Evolutionary conservation across 2,113 vertebrate species (phyloP), one percentile per base, ranked within the genome.

Genomic region (Datnioides undecimradiatus): DNA sequence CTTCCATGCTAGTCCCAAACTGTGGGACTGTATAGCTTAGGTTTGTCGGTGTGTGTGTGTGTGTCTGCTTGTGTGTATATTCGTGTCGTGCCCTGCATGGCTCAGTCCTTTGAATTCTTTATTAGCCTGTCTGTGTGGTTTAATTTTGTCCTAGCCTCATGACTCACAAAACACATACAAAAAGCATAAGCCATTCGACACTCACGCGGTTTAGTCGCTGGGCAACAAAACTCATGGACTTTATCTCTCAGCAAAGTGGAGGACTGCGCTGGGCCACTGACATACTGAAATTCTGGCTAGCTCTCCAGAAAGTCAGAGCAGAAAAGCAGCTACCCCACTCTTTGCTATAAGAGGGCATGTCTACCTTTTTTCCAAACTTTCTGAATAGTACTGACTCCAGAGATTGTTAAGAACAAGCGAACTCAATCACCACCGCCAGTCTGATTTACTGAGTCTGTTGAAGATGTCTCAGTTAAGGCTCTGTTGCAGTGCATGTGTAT

Each of bases 41-140:
- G n/a, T n/a, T 29, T 54, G 41, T 58, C 8, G 16, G 33, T 46
- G 41, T 52, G 31, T 55, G 34, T 49, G 19, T 49, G 31, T 65
- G 5, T 33, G 41, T 2, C 1, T 17, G 0, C 14, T 6, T 63
- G 40, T 6, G 0, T 33, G 0, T 33, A 52, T 40, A 73, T 82
- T n/a, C n/a, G 21, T 68, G 62, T 17, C 13, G 43, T 75, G 21
- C 41, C 41, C 62, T 81, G 14, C n/a, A 83, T 77, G 66, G 49
- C 51, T 79, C 79, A 49, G 52, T 55, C 43, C 62, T 83, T 57
- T 87, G 72, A 84, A 85, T 76, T 85, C 29, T 79, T 85, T 73
- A 85, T 90, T 83, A 87, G 78, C 45, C 5, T 70, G 52, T 88
- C 85, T 87, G 77, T 80, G 67, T 73, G 77, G 52, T 88, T 85